Base-by-base conservation (phyloP, 92 coral and sea anemone species). In the Zoanthus sansibaricus region DNA sequence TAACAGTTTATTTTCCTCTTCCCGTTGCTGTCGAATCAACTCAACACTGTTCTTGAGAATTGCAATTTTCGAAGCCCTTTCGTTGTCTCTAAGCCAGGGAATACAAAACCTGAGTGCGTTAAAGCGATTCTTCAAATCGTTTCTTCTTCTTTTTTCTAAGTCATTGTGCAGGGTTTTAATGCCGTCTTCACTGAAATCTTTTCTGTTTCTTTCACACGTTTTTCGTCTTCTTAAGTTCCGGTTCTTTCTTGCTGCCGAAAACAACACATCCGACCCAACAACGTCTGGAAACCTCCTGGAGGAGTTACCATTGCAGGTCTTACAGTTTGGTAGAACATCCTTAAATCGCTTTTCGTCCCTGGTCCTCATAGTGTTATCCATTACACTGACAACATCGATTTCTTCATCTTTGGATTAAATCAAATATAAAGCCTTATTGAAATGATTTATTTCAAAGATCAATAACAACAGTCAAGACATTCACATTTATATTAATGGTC, bases 21-120 rank as follows among this genome's bases (percentile, higher is more conserved):
- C 79, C 49, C 86, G 94, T 31, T 86, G 79, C n/a, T 62, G 59
- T 7, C 83, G 92, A 16, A 94, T 80, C 0, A 94, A 51, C 46
- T 94, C 95, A 6, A 90, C 88, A 10, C 95, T 94, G 55, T 86
- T 91, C 73, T 93, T 75, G 20, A 94, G 66, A 79, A 94, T 91
- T n/a, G 93, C 79, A 68, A 94, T 94, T 59, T 94, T 94, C 5
- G 98, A 94, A 15, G 95, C 95, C 61, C 94, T 90, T 33, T 92
- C 95, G 74, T 79, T 92, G 56, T 83, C 59, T 15, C 84, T 62
- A 31, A 94, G 66, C 44, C 84, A 83, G 30, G 98, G 98, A 54
- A 94, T 84, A 84, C 93, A 90, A 78, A 72, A 79, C 32, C 98
- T 83, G 45, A 94, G 89, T 17, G 72, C 83, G 61, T 79, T 94